Conservation (phyloP, 2,113 vertebrate genomes). For the Passerina amoena region DNA sequence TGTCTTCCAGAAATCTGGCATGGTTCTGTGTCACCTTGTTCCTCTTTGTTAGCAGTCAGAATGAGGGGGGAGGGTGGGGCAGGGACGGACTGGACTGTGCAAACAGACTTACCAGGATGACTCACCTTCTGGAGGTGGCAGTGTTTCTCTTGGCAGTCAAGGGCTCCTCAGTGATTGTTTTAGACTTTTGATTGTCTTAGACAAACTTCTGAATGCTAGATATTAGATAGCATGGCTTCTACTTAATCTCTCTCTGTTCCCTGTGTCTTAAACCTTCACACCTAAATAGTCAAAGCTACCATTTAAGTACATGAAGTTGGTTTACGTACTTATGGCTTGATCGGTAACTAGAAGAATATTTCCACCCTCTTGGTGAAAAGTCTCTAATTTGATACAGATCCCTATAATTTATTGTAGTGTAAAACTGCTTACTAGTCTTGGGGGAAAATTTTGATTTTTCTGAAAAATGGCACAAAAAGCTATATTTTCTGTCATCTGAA, state of each 20-base stretch:
- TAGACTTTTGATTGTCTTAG: not conserved
- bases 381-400: not conserved
- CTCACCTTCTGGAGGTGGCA: not conserved
- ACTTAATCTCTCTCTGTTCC: not conserved
- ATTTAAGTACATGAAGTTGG: not conserved
- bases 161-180: not conserved
- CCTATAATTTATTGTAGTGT: not conserved
- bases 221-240: not conserved
- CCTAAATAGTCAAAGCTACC: not conserved
- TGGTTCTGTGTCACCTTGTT: not conserved
- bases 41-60: not conserved
- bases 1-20: not conserved
- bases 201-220: not conserved
- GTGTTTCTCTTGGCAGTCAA: not conserved
- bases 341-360: not conserved
- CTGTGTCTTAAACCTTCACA: not conserved
- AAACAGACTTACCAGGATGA: not conserved
- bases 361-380: not conserved
- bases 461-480: not conserved
- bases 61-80: fast-evolving
- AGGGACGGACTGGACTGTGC: fast-evolving
- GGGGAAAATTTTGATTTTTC: not conserved
- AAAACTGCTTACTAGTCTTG: not conserved
- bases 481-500: not conserved
- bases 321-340: not conserved